Conservation (phyloP, 2,888 invertebrate genomes). For the Choristoneura rosaceana region DNA sequence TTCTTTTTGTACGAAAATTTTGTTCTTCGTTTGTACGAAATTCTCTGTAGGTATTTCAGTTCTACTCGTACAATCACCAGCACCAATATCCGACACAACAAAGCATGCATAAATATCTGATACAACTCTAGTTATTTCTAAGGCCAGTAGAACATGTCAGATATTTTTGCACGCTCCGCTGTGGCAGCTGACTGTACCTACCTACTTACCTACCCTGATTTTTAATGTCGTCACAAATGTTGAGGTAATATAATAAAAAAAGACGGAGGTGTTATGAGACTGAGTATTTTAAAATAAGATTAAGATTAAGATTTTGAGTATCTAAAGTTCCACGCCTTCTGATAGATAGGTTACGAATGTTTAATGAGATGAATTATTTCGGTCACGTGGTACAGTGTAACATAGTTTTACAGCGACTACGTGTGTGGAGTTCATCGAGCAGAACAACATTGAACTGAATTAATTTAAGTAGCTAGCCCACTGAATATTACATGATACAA, state of each 20-base stretch:
- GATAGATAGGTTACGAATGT: conserved; percentile 6
- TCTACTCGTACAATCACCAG: too few species aligned
- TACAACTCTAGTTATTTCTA: too few species aligned
- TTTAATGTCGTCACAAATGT: too few species aligned
- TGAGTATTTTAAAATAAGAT: not conserved
- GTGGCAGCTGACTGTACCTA: too few species aligned
- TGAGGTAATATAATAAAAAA: not conserved
- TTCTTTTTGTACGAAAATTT: too few species aligned
- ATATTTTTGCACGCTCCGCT: too few species aligned
- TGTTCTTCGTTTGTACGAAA: too few species aligned
- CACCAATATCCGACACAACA: too few species aligned
- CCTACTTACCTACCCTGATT: too few species aligned
- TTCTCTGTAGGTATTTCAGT: too few species aligned
- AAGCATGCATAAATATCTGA: too few species aligned
- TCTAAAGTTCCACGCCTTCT: not conserved
- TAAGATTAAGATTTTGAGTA: not conserved
- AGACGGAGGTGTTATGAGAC: not conserved
- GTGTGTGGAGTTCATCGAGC: conserved; percentile 15
- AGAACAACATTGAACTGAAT: conserved; percentile 26
- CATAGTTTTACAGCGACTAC: conserved; percentile 30
- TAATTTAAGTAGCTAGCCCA: conserved; percentile 20
- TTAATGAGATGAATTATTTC: conserved; percentile 31
- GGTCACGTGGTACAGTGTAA: conserved; percentile 31
- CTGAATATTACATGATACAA: conserved; percentile 13
- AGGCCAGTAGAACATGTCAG: too few species aligned